These are phyloP conservation scores for Leptinotarsa undecemlineata DNA, from an alignment of 1,140 invertebrate genomes.

Conservation along the genomic window DNA sequence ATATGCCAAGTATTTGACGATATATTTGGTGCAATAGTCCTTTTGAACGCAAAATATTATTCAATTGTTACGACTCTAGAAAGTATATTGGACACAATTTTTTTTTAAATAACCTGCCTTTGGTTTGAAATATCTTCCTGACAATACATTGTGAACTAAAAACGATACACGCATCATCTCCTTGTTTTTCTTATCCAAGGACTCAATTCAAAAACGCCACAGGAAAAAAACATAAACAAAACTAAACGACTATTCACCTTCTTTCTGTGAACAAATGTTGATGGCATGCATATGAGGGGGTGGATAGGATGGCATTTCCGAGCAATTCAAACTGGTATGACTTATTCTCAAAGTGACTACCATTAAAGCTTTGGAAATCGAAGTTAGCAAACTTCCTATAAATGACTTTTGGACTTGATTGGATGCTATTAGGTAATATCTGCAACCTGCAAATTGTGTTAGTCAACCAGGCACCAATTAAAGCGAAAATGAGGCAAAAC, in stretches of 20 bases:
- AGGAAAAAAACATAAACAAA: not conserved
- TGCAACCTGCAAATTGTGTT: constrained; percentile 22
- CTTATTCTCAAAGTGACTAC: constrained; percentile 20
- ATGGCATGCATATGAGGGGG: constrained; percentile 33
- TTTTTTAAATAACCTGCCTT: too few relatives aligned
- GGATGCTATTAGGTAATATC: constrained; percentile 8
- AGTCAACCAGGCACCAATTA: not conserved
- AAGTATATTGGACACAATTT: too few relatives aligned
- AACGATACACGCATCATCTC: too few relatives aligned
- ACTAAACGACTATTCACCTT: constrained; percentile 16
- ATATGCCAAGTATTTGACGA: too few relatives aligned
- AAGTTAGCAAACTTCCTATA: constrained; percentile 24
- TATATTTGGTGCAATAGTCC: too few relatives aligned
- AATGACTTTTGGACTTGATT: constrained; percentile 12
- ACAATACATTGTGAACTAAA: too few relatives aligned
- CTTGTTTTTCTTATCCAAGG: too few relatives aligned
- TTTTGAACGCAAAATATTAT: too few relatives aligned
- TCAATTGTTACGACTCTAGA: too few relatives aligned
- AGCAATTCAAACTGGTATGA: constrained; percentile 49
- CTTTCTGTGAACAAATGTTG: constrained; percentile 28
- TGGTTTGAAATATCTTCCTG: too few relatives aligned
- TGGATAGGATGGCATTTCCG: constrained; percentile 54
- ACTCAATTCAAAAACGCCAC: too few relatives aligned
- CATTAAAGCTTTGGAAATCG: constrained; percentile 24
- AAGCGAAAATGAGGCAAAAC: not conserved